Conservation (phyloP, 1,140 invertebrate species). For the Teleogryllus occipitalis region DNA sequence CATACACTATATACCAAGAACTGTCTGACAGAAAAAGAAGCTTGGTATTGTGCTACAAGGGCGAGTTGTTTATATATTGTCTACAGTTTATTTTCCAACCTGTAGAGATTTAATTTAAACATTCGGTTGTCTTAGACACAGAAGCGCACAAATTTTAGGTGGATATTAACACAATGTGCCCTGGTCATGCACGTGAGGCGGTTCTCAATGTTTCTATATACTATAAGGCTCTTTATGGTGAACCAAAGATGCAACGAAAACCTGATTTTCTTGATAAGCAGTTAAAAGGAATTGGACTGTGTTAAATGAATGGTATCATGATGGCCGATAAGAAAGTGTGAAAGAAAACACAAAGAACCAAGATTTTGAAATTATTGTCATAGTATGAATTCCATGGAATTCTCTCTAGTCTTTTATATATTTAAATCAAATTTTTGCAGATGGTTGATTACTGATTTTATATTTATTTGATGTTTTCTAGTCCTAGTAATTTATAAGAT, state of each 20-base stretch:
- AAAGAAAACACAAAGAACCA: background rate
- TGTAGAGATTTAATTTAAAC: background rate
- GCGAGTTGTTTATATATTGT: background rate
- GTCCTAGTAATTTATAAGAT: background rate
- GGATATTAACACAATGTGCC: background rate
- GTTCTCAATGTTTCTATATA: background rate
- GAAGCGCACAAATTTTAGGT: background rate
- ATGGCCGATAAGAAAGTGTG: background rate
- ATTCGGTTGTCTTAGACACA: background rate
- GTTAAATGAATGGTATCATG: background rate
- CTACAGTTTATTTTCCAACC: background rate
- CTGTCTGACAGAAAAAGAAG: background rate
- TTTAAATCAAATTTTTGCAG: background rate
- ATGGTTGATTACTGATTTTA: background rate
- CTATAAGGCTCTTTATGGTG: background rate
- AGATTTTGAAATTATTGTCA: background rate
- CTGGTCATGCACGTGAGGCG: background rate
- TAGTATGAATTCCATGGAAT: background rate
- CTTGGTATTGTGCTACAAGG: background rate
- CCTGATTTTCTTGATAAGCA: background rate
- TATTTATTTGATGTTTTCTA: background rate
- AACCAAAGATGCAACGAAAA: background rate
- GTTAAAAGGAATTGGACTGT: background rate
- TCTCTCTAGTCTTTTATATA: background rate
- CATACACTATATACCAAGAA: background rate